Base-by-base conservation (phyloP, 37 sponge, comb jelly and placozoan genomes). In the Aphrocallistes beatrix region DNA sequence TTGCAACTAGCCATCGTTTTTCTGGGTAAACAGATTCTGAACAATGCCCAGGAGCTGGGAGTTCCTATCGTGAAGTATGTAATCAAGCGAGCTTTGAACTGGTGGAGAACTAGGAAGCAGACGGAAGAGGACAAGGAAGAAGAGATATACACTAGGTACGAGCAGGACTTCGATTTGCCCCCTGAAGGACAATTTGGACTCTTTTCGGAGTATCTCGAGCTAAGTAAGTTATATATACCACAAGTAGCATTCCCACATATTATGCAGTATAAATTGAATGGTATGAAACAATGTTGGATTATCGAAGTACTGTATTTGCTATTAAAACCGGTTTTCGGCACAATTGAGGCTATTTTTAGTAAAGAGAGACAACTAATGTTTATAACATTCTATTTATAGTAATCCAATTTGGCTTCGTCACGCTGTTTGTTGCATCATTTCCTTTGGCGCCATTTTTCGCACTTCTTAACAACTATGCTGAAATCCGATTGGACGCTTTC, bases 381-480 rank as follows among this genome's bases (percentile, higher is more conserved):
- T n/a, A n/a, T 42, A 42, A 6, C 10, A 19, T 60, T 13, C 75
- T 60, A 60, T 60, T 42, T 50, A 39, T 86, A 89, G 97, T 98
- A 19, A 90, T 98, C 86, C 99, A 98, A 88, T 98, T 90, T 87
- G 99, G 99, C 38, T 98, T 98, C 50, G 88, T 92, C 82, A 98
- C 99, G 37, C 87, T 98, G 69, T 98, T 98, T 88, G 99, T 98
- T 38, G 94, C 96, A 0, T 92, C 94, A 17, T 93, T 98, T 82
- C 99, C 99, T 19, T 90, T 98, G 51, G 96, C 99, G 50, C 99
- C 99, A 32, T 81, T 98, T 25, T 95, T 95, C 90, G 99, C 99
- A 37, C 90, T 93, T 39, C 87, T 98, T 13, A 98, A 98, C 90
- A 98, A 98, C 94, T 89, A 88, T 82, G 82, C 95, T 37, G 99